Evolutionary conservation across 2,113 vertebrate genomes (phyloP).

Genomic region (Odontophorus gujanensis): DNA sequence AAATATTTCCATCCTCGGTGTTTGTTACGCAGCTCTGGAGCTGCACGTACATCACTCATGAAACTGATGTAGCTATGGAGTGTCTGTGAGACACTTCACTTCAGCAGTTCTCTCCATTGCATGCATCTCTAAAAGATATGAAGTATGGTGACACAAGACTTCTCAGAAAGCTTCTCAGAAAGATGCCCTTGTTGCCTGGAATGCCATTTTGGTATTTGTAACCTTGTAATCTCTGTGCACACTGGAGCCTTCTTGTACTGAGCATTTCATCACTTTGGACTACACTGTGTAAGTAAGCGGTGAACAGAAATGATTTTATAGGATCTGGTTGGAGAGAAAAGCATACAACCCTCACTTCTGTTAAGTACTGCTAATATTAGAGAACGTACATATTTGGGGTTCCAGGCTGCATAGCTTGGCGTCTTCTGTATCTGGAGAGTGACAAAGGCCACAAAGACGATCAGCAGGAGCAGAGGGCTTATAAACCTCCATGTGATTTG

Average conservation of each 20-base stretch:
- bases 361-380: background rate
- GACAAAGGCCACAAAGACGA: constrained; percentile 82
- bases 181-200: background rate
- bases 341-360: background rate
- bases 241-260: background rate
- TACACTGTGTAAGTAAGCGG: background rate
- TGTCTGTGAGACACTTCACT: background rate
- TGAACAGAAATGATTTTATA: background rate
- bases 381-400: constrained; percentile 83
- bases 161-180: background rate
- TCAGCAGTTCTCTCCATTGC: background rate
- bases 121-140: rapidly evolving
- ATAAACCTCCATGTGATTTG: constrained; percentile 82
- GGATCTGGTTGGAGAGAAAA: background rate
- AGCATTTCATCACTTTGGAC: background rate
- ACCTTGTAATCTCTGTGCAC: background rate
- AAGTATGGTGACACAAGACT: rapidly evolving
- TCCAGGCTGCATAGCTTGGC: constrained; percentile 83
- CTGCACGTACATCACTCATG: background rate
- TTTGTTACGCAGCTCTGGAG: background rate
- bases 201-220: rapidly evolving
- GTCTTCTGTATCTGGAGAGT: constrained; percentile 70
- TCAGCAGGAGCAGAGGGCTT: constrained; percentile 85
- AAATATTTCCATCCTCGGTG: background rate
- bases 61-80: background rate